phyloP scores from a whole-genome alignment of 2,888 invertebrate genomes.

The Napeogenes inachia region DNA sequence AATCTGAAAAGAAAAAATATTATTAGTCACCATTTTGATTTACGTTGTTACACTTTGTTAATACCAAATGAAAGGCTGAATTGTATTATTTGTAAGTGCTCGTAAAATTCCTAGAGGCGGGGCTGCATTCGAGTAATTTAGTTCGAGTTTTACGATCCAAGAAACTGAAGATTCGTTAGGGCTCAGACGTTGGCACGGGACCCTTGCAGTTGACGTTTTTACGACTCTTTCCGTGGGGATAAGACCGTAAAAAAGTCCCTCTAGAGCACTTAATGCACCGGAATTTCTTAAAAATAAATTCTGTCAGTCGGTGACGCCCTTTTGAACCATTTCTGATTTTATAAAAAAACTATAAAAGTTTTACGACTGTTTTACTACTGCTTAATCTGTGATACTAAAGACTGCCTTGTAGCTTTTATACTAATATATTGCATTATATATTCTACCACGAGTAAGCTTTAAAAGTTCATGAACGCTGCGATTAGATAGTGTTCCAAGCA shows the following conservation, averaged over 20 bases:
- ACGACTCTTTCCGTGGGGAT: slow-evolving; percentile 63
- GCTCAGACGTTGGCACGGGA: slow-evolving; percentile 44
- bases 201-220: slow-evolving; percentile 54
- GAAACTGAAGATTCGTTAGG: slow-evolving; percentile 57
- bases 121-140: slow-evolving; percentile 43
- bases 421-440: neutral
- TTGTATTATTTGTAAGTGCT: slow-evolving; percentile 20
- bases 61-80: neutral
- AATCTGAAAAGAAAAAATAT: slow-evolving; percentile 76
- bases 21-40: neutral
- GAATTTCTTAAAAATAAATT: slow-evolving; percentile 53
- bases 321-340: slow-evolving; percentile 63
- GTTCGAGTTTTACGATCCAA: slow-evolving; percentile 53
- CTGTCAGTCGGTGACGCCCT: slow-evolving; percentile 50
- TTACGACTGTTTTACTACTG: slow-evolving; percentile 70
- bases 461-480: slow-evolving; percentile 31
- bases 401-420: slow-evolving; percentile 42
- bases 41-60: neutral
- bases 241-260: slow-evolving; percentile 43
- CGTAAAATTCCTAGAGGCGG: slow-evolving; percentile 50
- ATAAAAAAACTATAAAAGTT: slow-evolving; percentile 66
- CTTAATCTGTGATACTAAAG: slow-evolving; percentile 68
- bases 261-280: slow-evolving; percentile 52
- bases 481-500: slow-evolving; percentile 31
- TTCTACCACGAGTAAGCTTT: slow-evolving; percentile 31